Evolutionary conservation across 1,140 invertebrate species (phyloP), one percentile per base, ranked within the genome.

Genomic region (Halyomorpha halys): DNA sequence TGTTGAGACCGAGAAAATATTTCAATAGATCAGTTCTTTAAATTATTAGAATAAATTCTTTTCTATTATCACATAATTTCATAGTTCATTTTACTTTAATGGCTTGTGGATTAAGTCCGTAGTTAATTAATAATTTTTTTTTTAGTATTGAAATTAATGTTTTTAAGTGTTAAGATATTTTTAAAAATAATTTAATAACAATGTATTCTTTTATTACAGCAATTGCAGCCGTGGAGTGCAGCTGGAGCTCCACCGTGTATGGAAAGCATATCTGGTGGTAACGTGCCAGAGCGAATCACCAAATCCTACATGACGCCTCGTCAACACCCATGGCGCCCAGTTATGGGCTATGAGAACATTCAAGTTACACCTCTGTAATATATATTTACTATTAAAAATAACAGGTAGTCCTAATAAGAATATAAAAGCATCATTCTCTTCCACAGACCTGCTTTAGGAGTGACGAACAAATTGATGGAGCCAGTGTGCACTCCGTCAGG

Each of bases 281-380:
- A 76, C 9, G 70, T 81, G 39, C 76, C 81, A 3, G 62, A 74
- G 1, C 74, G 79, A 44, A 72, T 79, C 19, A 79, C 77, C 30
- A 74, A 68, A 45, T 70, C 63, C 59, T 69, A 71, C 65, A 77
- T 83, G 71, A 82, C 82, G 6, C 79, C 82, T 8, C 77, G 79
- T 63, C 81, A 81, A 64, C 85, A 87, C 72, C 83, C 86, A 13
- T 89, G 87, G 87, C 76, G 85, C 62, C 84, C 86, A 14, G 86
- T 84, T n/a, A 78, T 86, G 72, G 85, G 85, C 34, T 87, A 83
- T 71, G 84, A 89, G 74, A 85, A 84, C 70, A 80, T 86, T 15
- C 83, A 87, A 76, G 78, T 84, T 2, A 81, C 78, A 51, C 82
- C 84, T 62, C 74, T 88, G 83, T 86, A 76, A 76, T 73, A 18